A percentile compares a stretch with the other conserved stretches of the same genome.
Evolutionary conservation across 2,797 vertebrate genomes (phyloP).

Genomic region (Amphiprion clarkii): DNA sequence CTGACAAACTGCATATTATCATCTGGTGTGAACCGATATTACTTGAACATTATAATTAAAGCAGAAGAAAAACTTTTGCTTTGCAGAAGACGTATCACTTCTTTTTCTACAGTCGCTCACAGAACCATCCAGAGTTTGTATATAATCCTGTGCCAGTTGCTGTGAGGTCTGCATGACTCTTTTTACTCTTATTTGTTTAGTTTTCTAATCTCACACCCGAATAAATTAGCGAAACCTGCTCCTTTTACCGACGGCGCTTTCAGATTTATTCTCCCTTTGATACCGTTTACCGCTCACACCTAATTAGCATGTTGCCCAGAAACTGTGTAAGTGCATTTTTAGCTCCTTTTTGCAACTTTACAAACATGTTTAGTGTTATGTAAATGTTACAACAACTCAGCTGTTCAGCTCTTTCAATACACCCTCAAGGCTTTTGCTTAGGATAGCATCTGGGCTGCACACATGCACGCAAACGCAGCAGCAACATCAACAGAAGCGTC

Average conservation of each 20-base stretch:
- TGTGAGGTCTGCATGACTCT: constrained; percentile 60
- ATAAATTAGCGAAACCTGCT: constrained; percentile 10
- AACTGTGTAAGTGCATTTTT: constrained; percentile 35
- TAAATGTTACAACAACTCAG: constrained; percentile 55
- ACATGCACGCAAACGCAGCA: constrained; percentile 10
- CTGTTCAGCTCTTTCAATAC: constrained; percentile 36
- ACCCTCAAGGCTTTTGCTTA: constrained; percentile 39
- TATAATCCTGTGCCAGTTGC: constrained; percentile 50
- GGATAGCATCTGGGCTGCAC: constrained; percentile 30
- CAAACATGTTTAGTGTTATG: constrained; percentile 51
- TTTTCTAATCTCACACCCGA: constrained; percentile 3
- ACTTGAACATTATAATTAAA: constrained; percentile 61
- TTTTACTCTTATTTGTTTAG: constrained; percentile 34
- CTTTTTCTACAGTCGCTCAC: constrained; percentile 43
- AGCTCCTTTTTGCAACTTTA: constrained; percentile 25
- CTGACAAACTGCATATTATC: constrained; percentile 41
- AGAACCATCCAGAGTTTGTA: constrained; percentile 55
- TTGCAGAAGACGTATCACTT: constrained; percentile 38
- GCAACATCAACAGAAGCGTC: constrained; percentile 17
- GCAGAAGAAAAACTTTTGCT: constrained; percentile 47
- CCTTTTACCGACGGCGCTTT: neutral
- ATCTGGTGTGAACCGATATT: constrained; percentile 49
- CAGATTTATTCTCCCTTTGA: neutral
- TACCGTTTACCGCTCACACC: neutral
- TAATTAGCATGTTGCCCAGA: constrained; percentile 34